A percentile compares a stretch with the other conserved stretches of the same genome.
phyloP scores from a whole-genome alignment of 2,113 vertebrate species.

The Festucalex cinctus region DNA sequence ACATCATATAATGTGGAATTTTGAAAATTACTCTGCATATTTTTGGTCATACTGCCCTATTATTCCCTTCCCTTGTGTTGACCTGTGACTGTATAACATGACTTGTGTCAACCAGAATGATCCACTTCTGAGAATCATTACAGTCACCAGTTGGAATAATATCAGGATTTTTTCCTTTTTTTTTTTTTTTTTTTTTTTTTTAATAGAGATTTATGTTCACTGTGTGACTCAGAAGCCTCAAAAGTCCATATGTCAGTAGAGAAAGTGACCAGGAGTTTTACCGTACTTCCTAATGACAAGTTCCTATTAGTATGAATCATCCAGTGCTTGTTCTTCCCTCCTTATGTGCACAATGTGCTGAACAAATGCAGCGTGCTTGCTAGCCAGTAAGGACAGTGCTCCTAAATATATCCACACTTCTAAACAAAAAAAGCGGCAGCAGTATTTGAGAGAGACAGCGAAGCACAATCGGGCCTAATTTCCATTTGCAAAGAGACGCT shows the following conservation, averaged over 20 bases:
- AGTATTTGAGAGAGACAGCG: conserved; percentile 25
- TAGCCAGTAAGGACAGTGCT: conserved; percentile 56
- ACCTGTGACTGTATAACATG: background rate
- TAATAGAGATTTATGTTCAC: background rate
- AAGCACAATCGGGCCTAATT: conserved; percentile 18
- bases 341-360: conserved; percentile 25
- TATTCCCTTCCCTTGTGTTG: background rate
- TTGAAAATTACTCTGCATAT: no score
- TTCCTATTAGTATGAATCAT: conserved; percentile 54
- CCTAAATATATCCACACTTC: conserved; percentile 64
- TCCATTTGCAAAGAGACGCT: conserved; percentile 11
- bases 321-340: background rate
- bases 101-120: background rate
- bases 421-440: conserved; percentile 64
- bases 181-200: background rate
- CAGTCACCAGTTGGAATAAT: background rate
- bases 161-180: background rate
- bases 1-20: no score
- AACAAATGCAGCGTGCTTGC: conserved; percentile 65
- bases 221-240: conserved; percentile 26
- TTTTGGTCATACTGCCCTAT: no score
- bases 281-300: conserved; percentile 36
- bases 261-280: conserved; percentile 52
- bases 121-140: background rate
- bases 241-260: conserved; percentile 34